A percentile compares a stretch with the other conserved stretches of the same genome.
Conservation (phyloP, 2,797 vertebrate species). For the Falco novaeseelandiae region DNA sequence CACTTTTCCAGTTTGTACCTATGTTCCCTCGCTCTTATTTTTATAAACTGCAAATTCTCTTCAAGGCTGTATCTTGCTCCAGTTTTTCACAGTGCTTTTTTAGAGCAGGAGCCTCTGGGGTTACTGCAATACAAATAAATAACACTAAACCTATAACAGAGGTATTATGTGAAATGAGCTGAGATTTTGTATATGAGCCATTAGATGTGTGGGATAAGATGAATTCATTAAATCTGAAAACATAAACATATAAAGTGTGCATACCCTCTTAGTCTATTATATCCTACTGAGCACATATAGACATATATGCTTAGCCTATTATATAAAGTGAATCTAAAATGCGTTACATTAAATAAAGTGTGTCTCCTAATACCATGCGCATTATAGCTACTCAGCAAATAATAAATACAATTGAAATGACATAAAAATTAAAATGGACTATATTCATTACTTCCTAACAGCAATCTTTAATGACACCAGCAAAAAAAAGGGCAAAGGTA, state of each 20-base stretch:
- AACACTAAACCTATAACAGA: background rate
- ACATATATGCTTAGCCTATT: background rate
- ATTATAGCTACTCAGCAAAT: slow-evolving; percentile 14
- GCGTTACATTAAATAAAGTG: background rate
- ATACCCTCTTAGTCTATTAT: background rate
- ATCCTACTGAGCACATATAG: background rate
- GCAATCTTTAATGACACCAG: background rate
- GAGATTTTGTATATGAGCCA: slow-evolving; percentile 34
- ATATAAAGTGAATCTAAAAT: slow-evolving; percentile 34
- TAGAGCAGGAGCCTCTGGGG: background rate
- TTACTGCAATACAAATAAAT: slow-evolving; percentile 23
- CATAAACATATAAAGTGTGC: background rate
- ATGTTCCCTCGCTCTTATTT: background rate
- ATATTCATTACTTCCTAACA: background rate
- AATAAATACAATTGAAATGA: slow-evolving; percentile 12
- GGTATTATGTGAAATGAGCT: background rate
- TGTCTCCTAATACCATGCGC: background rate
- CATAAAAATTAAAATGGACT: background rate
- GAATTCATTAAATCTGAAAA: slow-evolving; percentile 52
- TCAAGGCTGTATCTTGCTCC: background rate
- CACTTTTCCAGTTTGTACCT: background rate
- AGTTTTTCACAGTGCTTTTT: background rate
- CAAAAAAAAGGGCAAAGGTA: background rate
- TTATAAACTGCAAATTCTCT: background rate
- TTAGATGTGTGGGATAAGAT: background rate